Evolutionary conservation across 2,113 vertebrate species (phyloP).

Genomic region (Elgaria multicarinata): DNA sequence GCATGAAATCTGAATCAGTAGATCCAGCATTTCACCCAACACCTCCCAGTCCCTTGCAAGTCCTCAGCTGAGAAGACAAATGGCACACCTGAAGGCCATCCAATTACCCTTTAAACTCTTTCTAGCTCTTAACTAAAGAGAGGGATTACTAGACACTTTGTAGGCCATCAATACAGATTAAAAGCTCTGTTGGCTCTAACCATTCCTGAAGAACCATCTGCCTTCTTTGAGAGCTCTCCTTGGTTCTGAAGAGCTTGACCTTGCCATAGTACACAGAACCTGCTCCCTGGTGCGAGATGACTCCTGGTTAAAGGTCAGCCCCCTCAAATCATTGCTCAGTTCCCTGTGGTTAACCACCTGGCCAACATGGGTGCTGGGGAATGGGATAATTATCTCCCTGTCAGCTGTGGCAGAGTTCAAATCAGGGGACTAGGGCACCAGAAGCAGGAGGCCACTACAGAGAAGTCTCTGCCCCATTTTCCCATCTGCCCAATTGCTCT

Average conservation of each 20-base stretch:
- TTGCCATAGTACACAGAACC: neutral
- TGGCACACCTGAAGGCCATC: neutral
- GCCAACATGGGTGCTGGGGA: neutral
- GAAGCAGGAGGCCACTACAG: too few relatives aligned
- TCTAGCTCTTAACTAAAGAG: neutral
- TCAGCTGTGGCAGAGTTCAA: neutral
- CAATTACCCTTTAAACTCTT: neutral
- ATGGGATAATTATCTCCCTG: neutral
- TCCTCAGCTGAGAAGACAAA: neutral
- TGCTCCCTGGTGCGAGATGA: neutral
- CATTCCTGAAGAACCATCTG: slow-evolving; percentile 8
- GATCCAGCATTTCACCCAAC: neutral
- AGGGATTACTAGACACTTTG: neutral
- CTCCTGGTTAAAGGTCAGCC: neutral
- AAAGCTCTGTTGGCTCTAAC: neutral
- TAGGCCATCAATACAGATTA: neutral
- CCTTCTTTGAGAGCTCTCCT: slow-evolving; percentile 8
- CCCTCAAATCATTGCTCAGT: neutral
- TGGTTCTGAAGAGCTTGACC: slow-evolving; percentile 4
- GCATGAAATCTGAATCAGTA: neutral
- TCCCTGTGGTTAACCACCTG: neutral
- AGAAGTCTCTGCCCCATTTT: neutral
- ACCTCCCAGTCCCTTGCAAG: neutral
- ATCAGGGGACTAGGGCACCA: neutral
- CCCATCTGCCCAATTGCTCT: too few relatives aligned